Evolutionary conservation across 2,797 vertebrate genomes (phyloP), one percentile per base, ranked within the genome.

Genomic region (Parauchenoglanis punctatus): DNA sequence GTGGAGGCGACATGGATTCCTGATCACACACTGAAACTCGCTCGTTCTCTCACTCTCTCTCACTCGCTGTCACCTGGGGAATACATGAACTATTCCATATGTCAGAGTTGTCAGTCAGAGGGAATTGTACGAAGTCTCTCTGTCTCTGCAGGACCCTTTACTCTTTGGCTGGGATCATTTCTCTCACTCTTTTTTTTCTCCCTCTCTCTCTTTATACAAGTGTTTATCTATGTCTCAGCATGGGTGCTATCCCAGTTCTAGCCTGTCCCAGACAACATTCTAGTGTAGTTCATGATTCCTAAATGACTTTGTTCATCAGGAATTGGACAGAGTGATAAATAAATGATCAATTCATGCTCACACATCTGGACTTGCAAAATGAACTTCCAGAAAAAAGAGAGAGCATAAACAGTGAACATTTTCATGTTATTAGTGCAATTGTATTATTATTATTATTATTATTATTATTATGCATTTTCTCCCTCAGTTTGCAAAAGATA

Each of bases 1-100:
- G 97, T 84, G 8, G 96, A 94, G 95, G 94, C 96, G 96, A 97
- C 96, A 96, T 96, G 96, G 96, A 97, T 97, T 97, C 95, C 96
- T 98, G 97, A 99, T 98, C 97, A 98, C 96, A 95, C 95, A 95
- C 95, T 35, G 92, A 95, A 96, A 95, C 54, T 77, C 81, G 78
- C 72, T 49, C 54, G 44, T 92, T 91, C 93, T 96, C 95, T 96
- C 95, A 88, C 56, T 87, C 72, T 52, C 85, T 91, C 91, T 90
- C 93, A 85, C 82, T 96, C 96, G 95, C 97, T 95, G 95, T 97
- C 98, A 97, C 98, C 96, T 96, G 98, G 97, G 87, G 98, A 98
- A 97, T 98, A 97, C 96, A 96, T 99, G 98, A 99, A 99, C 98
- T 99, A 98, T 99, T 99, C 98, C 97, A 99, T 99, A 98, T 99